Evolutionary conservation across 2,888 invertebrate species (phyloP).

Genomic region (Yponomeuta evonymella): DNA sequence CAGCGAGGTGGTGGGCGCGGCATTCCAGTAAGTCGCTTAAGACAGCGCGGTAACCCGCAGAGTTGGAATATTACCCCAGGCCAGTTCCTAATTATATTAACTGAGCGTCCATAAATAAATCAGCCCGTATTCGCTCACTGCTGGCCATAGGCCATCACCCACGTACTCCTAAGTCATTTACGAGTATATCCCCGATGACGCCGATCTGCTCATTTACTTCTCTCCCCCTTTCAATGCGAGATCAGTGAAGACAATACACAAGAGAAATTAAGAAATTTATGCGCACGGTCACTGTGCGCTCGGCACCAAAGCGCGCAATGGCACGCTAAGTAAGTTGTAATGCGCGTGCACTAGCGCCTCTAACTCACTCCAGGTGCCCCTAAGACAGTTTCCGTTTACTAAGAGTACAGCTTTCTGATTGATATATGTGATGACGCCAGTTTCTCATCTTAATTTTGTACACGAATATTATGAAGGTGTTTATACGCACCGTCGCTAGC

Average conservation of each 20-base stretch:
- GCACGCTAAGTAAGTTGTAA: slow-evolving; percentile 85
- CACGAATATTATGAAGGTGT: background rate
- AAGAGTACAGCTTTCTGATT: too few relatives aligned
- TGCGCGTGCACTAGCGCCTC: slow-evolving; percentile 86
- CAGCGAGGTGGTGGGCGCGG: too few relatives aligned
- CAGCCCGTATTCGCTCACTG: background rate
- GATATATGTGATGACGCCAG: too few relatives aligned
- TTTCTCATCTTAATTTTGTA: background rate
- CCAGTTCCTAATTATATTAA: too few relatives aligned
- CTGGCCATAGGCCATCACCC: background rate
- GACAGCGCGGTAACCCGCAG: too few relatives aligned
- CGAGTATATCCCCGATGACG: background rate
- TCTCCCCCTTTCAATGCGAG: too few relatives aligned
- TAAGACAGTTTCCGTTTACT: too few relatives aligned
- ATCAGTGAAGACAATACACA: background rate
- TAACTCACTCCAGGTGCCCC: slow-evolving; percentile 38
- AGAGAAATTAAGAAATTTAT: background rate
- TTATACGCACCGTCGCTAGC: slow-evolving; percentile 37
- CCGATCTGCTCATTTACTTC: too few relatives aligned
- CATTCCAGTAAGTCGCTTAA: too few relatives aligned
- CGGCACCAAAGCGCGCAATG: slow-evolving; percentile 87
- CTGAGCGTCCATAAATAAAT: background rate
- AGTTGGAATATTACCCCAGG: too few relatives aligned
- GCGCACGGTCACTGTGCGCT: slow-evolving; percentile 46
- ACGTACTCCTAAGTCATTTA: background rate